Percentiles rank a stretch among this genome's conserved stretches.
phyloP scores from a whole-genome alignment of 2,888 invertebrate species.

The Cyclophora albipunctata region DNA sequence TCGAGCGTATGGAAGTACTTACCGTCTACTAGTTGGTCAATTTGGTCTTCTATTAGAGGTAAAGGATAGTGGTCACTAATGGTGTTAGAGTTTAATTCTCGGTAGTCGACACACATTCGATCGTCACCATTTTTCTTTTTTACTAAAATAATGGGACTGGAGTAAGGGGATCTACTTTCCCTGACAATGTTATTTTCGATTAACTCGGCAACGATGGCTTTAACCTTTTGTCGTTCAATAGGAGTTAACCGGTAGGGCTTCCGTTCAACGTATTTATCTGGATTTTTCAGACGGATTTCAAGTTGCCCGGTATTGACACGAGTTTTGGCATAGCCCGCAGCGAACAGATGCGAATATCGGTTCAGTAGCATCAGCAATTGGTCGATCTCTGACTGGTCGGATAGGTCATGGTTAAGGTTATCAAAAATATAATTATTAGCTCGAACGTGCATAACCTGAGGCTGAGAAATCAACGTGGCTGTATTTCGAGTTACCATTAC shows the following conservation, averaged over 20 bases:
- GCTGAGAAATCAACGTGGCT: conserved; percentile 11
- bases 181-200: conserved; percentile 25
- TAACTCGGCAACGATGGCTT: conserved; percentile 20
- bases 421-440: conserved; percentile 12
- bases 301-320: conserved; percentile 23
- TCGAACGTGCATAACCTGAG: conserved; percentile 10
- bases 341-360: conserved; percentile 22
- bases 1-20: conserved; percentile 5
- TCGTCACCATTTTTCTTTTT: conserved; percentile 25
- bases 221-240: conserved; percentile 25
- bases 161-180: conserved; percentile 25
- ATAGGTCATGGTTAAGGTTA: conserved; percentile 17
- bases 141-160: conserved; percentile 25
- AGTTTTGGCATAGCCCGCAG: conserved; percentile 17
- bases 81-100: conserved; percentile 12
- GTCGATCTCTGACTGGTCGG: conserved; percentile 9
- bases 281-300: conserved; percentile 16
- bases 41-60: conserved; percentile 10
- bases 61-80: conserved; percentile 11
- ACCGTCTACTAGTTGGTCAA: conserved; percentile 7
- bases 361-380: conserved; percentile 15
- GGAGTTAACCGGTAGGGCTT: conserved; percentile 26
- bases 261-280: conserved; percentile 21
- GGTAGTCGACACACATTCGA: conserved; percentile 12
- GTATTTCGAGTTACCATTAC: conserved; percentile 11